Base-by-base conservation (phyloP, 2,797 vertebrate species). In the Malurus leucopterus region DNA sequence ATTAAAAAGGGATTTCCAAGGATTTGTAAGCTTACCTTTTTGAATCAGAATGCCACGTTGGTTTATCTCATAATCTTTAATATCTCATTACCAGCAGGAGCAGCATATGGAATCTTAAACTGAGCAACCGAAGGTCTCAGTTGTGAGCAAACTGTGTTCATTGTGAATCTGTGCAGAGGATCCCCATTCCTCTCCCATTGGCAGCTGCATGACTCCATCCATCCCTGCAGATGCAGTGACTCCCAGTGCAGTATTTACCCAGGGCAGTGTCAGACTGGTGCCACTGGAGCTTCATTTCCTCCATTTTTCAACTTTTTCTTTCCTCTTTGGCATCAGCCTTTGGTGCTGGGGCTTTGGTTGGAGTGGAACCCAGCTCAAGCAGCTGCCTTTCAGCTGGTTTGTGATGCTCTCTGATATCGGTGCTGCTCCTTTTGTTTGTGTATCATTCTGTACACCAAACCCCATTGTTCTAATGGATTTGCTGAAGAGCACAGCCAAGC, bases 61-160 rank as follows among this genome's bases (percentile, higher is more conserved):
- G 29, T 88, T 94, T 87, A 92, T 86, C 89, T 89, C 73, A 47
- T 93, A 89, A 94, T 94, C 87, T 93, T 92, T 84, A 93, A 85
- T 94, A 93, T 84, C 89, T 94, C 68, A 84, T 94, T 92, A 94
- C 86, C 64, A 91, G 68, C 57, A 51, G 80, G 71, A 88, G n/a
- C 43, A 92, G 49, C 80, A 88, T 91, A 91, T 76, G 85, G 76
- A 89, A 70, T 44, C 85, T 78, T 58, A 90, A 94, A 72, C 0
- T 68, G 80, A 92, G n/a, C 74, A 92, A 91, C 72, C 67, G 75
- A 72, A 85, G 63, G 65, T 67, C 78, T 81, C 86, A 79, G 63
- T 86, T 86, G 51, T 51, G 89, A 86, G 38, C 51, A 87, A 86
- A 78, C 46, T 61, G 77, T 83, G 77, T 38, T 80, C 62, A 46